Evolutionary conservation across 2,888 invertebrate genomes (phyloP).

Genomic region (Pteria penguin): DNA sequence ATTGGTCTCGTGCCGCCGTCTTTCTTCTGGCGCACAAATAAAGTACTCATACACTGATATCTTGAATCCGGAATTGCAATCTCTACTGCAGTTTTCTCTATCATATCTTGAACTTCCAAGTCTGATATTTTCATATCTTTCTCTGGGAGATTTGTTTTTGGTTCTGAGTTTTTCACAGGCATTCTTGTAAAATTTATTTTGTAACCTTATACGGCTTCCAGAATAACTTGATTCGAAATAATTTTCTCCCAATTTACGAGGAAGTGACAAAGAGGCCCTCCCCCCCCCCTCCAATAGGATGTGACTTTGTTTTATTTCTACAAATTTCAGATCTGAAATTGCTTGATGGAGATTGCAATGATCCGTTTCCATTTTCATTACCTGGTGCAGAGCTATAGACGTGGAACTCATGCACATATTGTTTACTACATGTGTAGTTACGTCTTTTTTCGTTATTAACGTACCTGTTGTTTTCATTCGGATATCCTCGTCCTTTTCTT

Average conservation of each 20-base stretch:
- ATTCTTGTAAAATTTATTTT: conserved; percentile 1
- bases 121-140: neutral
- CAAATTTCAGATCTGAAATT: neutral
- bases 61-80: too few species aligned
- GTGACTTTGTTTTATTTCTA: neutral
- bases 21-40: conserved; percentile 10
- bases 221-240: conserved; percentile 8
- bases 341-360: neutral
- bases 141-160: neutral
- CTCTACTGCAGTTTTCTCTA: neutral
- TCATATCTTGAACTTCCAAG: neutral
- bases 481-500: too few species aligned
- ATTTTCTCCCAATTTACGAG: neutral
- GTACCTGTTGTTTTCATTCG: too few species aligned
- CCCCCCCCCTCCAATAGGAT: conserved; percentile 1
- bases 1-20: conserved; percentile 17
- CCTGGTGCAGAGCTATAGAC: neutral
- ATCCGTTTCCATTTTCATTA: neutral
- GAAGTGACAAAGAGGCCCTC: neutral
- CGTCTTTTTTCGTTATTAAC: too few species aligned
- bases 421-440: too few species aligned
- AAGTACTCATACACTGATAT: neutral
- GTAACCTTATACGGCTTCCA: neutral
- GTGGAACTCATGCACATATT: too few species aligned
- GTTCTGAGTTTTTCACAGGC: neutral